These are phyloP conservation scores for Contarinia nasturtii DNA, from an alignment of 1,140 invertebrate genomes.

Conservation along the genomic window DNA sequence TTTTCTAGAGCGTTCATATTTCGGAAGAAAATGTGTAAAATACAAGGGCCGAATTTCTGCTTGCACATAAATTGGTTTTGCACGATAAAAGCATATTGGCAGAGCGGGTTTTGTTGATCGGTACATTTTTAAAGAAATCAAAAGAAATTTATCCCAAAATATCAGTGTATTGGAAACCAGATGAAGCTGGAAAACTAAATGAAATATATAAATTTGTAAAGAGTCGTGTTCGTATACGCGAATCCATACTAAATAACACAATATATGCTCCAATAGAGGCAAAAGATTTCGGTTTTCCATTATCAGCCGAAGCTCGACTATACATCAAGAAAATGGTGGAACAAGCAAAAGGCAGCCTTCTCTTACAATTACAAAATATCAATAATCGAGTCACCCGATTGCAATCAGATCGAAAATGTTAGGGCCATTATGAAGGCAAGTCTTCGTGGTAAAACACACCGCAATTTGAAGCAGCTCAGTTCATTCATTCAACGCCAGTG, in stretches of 20 bases:
- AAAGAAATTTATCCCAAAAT: neutral
- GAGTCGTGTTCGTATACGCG: neutral
- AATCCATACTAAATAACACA: neutral
- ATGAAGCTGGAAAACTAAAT: neutral
- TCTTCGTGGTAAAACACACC: too few species aligned
- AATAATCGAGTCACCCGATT: too few species aligned
- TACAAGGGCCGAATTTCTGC: neutral
- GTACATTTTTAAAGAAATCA: neutral
- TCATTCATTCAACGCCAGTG: too few species aligned
- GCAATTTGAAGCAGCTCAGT: too few species aligned
- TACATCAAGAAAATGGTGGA: neutral
- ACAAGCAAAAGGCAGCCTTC: neutral
- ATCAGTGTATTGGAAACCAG: neutral
- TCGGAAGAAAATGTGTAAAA: neutral
- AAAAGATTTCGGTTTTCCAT: neutral
- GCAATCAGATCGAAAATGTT: too few species aligned
- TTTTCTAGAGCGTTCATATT: too few species aligned
- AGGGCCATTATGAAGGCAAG: too few species aligned
- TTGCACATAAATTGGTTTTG: neutral
- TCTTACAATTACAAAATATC: neutral
- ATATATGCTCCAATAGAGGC: neutral
- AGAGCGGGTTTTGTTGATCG: neutral
- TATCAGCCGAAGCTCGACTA: neutral
- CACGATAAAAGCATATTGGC: neutral
- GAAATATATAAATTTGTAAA: neutral